phyloP scores from a whole-genome alignment of 2,797 vertebrate species.

The Pseudomugil gertrudae region DNA sequence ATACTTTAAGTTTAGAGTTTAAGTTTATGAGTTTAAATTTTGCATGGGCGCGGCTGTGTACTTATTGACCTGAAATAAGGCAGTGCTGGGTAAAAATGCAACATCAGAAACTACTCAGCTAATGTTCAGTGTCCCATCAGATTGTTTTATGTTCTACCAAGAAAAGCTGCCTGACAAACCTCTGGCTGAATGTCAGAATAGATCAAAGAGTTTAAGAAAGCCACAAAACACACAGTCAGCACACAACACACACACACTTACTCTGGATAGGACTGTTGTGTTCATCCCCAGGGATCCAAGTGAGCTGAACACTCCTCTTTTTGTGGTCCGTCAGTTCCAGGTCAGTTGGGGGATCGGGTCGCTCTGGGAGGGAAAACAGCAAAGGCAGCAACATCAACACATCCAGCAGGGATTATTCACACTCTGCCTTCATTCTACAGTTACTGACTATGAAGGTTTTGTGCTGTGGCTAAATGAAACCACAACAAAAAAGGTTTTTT shows the following conservation, averaged over 20 bases:
- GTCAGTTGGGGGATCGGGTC: constrained; percentile 91
- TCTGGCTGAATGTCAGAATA: background rate
- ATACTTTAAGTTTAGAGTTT: too few relatives aligned
- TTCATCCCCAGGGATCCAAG: constrained; percentile 94
- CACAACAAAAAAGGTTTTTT: constrained; percentile 26
- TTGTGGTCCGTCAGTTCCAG: constrained; percentile 91
- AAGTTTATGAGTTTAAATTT: background rate
- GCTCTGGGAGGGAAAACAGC: constrained; percentile 79
- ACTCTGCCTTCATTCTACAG: constrained; percentile 10
- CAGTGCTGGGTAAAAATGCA: background rate
- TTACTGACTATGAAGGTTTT: constrained; percentile 6
- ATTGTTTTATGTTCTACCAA: background rate
- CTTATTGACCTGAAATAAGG: background rate
- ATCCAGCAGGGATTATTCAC: constrained; percentile 4
- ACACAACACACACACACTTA: constrained; percentile 62
- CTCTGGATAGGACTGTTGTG: constrained; percentile 93
- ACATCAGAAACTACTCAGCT: background rate
- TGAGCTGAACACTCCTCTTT: constrained; percentile 89
- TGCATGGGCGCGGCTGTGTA: background rate
- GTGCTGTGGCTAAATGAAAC: constrained; percentile 41
- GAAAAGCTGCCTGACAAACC: background rate
- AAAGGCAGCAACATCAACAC: constrained; percentile 34
- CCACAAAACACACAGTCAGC: background rate
- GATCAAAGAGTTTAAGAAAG: background rate
- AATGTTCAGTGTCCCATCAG: background rate